These are phyloP conservation scores for Nannoperca australis DNA, from an alignment of 2,797 vertebrate genomes.

Conservation along the genomic window DNA sequence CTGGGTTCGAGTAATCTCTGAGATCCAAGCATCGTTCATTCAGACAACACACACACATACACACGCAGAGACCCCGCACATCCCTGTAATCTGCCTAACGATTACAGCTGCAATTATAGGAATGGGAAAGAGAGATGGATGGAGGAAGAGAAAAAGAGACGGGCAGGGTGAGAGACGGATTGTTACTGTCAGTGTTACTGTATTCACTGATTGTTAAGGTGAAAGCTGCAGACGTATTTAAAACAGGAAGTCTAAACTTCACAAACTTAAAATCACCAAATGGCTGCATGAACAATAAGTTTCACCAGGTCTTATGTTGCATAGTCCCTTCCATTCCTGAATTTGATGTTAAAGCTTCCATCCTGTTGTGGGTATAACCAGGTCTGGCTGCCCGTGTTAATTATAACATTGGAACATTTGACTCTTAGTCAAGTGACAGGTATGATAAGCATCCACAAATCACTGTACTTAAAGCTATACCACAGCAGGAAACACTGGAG, in stretches of 20 bases:
- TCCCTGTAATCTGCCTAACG: slow-evolving; percentile 66
- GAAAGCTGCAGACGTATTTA: neutral
- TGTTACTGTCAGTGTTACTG: slow-evolving; percentile 20
- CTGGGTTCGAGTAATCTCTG: slow-evolving; percentile 57
- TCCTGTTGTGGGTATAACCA: slow-evolving; percentile 23
- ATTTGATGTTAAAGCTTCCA: slow-evolving; percentile 14
- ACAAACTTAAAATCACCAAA: neutral
- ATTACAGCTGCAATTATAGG: slow-evolving; percentile 73
- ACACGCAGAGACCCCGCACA: slow-evolving; percentile 25
- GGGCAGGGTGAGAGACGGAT: slow-evolving; percentile 1
- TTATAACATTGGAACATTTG: neutral
- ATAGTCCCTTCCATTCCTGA: neutral
- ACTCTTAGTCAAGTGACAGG: neutral
- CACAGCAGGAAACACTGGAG: neutral
- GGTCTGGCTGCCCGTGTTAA: neutral
- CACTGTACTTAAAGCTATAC: neutral
- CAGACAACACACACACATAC: slow-evolving; percentile 24
- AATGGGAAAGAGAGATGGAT: slow-evolving; percentile 49
- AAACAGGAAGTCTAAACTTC: neutral
- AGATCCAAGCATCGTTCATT: slow-evolving; percentile 41
- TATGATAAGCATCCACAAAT: neutral
- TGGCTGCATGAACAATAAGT: neutral
- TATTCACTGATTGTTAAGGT: neutral
- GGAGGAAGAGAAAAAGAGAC: neutral
- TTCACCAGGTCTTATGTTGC: neutral